phyloP scores from a whole-genome alignment of 2,888 invertebrate genomes.

The Orgyia antiqua region DNA sequence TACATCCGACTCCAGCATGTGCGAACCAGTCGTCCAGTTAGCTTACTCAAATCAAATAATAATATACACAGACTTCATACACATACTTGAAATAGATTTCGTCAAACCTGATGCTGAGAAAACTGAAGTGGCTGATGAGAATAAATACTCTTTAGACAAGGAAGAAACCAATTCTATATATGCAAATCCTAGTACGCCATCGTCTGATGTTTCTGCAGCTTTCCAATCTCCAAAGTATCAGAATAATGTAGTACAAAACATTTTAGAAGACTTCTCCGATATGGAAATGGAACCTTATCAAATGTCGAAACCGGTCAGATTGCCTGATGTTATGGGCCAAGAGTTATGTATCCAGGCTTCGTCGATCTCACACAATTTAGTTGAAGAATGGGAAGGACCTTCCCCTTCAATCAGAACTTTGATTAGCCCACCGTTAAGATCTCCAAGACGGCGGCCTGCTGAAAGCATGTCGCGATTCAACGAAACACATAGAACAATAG shows the following conservation, averaged over 20 bases:
- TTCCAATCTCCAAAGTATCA: slow-evolving; percentile 74
- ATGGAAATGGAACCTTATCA: slow-evolving; percentile 75
- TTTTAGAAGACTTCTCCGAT: slow-evolving; percentile 80
- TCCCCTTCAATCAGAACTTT: slow-evolving; percentile 68
- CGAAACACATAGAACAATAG: slow-evolving; percentile 74
- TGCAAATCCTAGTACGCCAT: slow-evolving; percentile 54
- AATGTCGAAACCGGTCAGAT: slow-evolving; percentile 59
- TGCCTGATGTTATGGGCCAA: slow-evolving; percentile 68
- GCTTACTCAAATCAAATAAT: slow-evolving; percentile 86
- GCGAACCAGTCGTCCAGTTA: slow-evolving; percentile 83
- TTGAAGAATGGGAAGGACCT: slow-evolving; percentile 74
- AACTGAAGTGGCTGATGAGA: slow-evolving; percentile 46
- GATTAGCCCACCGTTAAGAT: slow-evolving; percentile 67
- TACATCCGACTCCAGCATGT: slow-evolving; percentile 89
- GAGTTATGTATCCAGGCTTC: slow-evolving; percentile 69
- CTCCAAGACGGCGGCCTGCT: slow-evolving; percentile 64
- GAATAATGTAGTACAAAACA: slow-evolving; percentile 79
- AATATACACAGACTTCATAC: slow-evolving; percentile 91
- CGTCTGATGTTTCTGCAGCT: slow-evolving; percentile 57
- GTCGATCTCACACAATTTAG: slow-evolving; percentile 64
- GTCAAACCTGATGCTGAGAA: slow-evolving; percentile 62
- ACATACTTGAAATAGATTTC: slow-evolving; percentile 83
- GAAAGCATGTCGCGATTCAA: slow-evolving; percentile 74
- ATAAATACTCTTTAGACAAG: slow-evolving; percentile 51
- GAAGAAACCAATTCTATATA: slow-evolving; percentile 55